phyloP scores from a whole-genome alignment of 2,888 invertebrate species.

The Plebejus anna region DNA sequence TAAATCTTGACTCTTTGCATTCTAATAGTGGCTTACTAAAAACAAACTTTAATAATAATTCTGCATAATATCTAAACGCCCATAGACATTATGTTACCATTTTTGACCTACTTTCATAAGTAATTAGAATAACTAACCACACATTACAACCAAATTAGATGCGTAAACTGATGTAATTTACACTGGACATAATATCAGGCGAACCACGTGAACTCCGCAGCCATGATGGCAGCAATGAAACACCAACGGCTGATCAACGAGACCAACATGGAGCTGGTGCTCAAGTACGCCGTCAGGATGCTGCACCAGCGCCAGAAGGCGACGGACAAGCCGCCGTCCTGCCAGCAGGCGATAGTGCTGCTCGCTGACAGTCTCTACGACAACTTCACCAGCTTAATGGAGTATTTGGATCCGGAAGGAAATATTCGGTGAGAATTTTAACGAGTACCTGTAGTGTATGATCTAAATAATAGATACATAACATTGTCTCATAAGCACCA shows the following conservation, averaged over 20 bases:
- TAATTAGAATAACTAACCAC: too few species aligned
- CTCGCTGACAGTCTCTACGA: conserved; percentile 61
- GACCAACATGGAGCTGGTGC: conserved; percentile 53
- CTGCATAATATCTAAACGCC: too few species aligned
- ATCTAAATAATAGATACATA: too few species aligned
- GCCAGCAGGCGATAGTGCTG: conserved; percentile 71
- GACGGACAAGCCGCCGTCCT: conserved; percentile 51
- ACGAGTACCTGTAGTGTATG: too few species aligned
- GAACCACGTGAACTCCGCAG: conserved; percentile 70
- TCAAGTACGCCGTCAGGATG: conserved; percentile 53
- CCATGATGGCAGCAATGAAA: conserved; percentile 62
- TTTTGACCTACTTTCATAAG: too few species aligned
- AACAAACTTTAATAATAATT: too few species aligned
- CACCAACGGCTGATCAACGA: conserved; percentile 51
- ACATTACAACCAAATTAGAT: too few species aligned
- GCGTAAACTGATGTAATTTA: too few species aligned
- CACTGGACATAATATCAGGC: conserved; percentile 47
- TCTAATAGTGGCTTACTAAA: too few species aligned
- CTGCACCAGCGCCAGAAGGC: conserved; percentile 48
- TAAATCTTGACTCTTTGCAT: too few species aligned
- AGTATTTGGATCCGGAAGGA: conserved; percentile 57
- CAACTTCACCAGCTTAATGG: conserved; percentile 56
- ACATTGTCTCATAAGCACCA: too few species aligned
- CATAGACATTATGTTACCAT: too few species aligned
- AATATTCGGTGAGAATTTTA: conserved; percentile 52